Conservation (phyloP, 1,140 invertebrate species). For the Choristoneura fumiferana region DNA sequence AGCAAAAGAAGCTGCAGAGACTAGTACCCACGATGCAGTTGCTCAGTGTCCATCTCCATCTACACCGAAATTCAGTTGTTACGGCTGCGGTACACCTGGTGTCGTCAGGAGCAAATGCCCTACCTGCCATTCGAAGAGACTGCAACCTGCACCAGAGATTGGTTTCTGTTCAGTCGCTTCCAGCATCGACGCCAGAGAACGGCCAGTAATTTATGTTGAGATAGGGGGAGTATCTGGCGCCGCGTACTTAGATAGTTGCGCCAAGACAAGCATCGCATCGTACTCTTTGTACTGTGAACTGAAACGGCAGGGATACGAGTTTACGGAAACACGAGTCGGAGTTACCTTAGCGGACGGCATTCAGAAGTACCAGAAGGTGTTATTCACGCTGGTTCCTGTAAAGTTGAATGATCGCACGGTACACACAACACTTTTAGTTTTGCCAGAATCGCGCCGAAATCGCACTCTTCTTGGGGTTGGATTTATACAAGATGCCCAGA, state of each 20-base stretch:
- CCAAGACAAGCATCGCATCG: not conserved
- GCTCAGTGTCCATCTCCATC: constrained; percentile 6
- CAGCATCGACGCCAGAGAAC: not conserved
- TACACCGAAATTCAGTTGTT: constrained; percentile 17
- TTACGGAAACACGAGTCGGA: too few relatives aligned
- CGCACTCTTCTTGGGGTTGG: too few relatives aligned
- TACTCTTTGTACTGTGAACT: not conserved
- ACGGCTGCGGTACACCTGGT: constrained; percentile 20
- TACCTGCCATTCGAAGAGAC: too few relatives aligned
- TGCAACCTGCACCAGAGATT: not conserved
- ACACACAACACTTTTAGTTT: constrained; percentile 8
- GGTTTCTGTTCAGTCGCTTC: not conserved
- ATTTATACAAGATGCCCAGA: constrained; percentile 6
- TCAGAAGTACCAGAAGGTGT: too few relatives aligned
- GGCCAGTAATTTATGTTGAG: too few relatives aligned
- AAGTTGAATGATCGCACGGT: too few relatives aligned
- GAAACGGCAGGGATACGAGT: too few relatives aligned
- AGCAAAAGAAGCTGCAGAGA: not conserved
- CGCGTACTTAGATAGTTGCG: not conserved
- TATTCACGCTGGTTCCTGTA: too few relatives aligned
- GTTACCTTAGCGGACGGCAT: too few relatives aligned
- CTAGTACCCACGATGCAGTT: not conserved
- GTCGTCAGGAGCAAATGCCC: too few relatives aligned
- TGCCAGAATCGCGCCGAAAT: not conserved
- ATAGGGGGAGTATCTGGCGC: too few relatives aligned